These are phyloP conservation scores for Acrossocheilus wenchowensis DNA, from an alignment of 2,797 vertebrate genomes.

Conservation along the genomic window DNA sequence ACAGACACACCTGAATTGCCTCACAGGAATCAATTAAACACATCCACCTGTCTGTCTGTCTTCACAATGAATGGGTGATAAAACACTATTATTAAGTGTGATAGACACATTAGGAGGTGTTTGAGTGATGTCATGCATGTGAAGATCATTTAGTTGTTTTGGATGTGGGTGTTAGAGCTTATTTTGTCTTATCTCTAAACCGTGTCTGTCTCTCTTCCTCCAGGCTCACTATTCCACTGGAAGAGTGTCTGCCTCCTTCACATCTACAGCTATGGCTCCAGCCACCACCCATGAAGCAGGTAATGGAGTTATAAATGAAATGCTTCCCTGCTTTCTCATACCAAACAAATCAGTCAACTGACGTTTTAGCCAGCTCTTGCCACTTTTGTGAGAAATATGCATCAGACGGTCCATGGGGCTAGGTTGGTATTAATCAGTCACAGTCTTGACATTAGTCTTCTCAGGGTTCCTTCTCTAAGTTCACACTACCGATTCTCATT, in stretches of 20 bases:
- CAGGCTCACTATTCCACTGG: slow-evolving; percentile 99
- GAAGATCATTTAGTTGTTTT: neutral
- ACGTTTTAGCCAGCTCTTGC: neutral
- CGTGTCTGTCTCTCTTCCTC: slow-evolving; percentile 11
- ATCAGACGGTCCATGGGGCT: neutral
- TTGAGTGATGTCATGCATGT: neutral
- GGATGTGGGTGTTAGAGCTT: neutral
- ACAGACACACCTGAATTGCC: neutral
- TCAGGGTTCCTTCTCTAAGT: neutral
- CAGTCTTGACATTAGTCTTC: neutral
- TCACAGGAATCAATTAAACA: neutral
- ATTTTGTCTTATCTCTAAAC: slow-evolving; percentile 17
- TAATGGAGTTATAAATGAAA: slow-evolving; percentile 61
- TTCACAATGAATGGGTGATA: neutral
- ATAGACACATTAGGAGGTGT: neutral
- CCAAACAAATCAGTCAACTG: neutral
- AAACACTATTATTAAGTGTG: slow-evolving; percentile 5
- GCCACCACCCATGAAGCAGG: slow-evolving; percentile 92
- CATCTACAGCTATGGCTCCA: slow-evolving; percentile 95
- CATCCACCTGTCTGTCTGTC: neutral
- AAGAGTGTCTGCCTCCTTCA: slow-evolving; percentile 94
- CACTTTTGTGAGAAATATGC: slow-evolving; percentile 2
- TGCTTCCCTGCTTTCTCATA: neutral
- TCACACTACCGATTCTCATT: neutral
- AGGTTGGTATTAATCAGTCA: neutral